Evolutionary conservation across 2,888 invertebrate species (phyloP), one percentile per base, ranked within the genome.

Genomic region (Cancer borealis): DNA sequence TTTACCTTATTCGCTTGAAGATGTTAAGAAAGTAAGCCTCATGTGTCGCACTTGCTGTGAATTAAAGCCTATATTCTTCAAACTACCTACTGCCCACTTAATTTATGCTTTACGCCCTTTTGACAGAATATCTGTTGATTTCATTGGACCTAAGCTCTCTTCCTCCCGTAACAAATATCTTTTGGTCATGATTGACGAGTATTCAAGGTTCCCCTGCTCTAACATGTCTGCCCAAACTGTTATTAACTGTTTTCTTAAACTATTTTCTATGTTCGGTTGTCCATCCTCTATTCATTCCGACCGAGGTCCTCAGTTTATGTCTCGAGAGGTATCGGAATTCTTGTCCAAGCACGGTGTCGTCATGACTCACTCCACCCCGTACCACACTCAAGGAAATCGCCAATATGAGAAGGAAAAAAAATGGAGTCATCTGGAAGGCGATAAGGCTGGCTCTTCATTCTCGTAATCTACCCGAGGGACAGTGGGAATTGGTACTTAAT

Each of bases 401-500:
- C 93, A 93, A n/a, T 39, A 14, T 0, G 60, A 92, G n/a, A 1
- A 87, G 79, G 30, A n/a, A n/a, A n/a, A n/a, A 88, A 6, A 95
- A 92, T 45, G 95, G 91, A 4, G 88, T 21, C 8, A 21, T 94
- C 30, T 93, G 92, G 92, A 92, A 66, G 47, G n/a, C 84, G 17
- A 30, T 94, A 12, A 47, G 49, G 1, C 30, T 93, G 66, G 94
- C 90, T 4, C 91, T 89, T 26, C 21, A 84, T 12, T 45, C 89
- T 47, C 10, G 30, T n/a, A 46, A 66, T 17, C n/a, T 90, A 8
- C 30, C 46, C 14, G 84, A 79, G 21, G 14, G 6, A 3, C 10
- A 92, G 3, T 92, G 94, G 89, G 92, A 94, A 47, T 10, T 30
- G 10, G 90, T 94, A 10, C 84, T 94, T 0, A 39, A 54, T 17